A percentile compares a stretch with the other conserved stretches of the same genome.
Conservation (phyloP, 1,140 invertebrate species). For the Penaeus japonicus region DNA sequence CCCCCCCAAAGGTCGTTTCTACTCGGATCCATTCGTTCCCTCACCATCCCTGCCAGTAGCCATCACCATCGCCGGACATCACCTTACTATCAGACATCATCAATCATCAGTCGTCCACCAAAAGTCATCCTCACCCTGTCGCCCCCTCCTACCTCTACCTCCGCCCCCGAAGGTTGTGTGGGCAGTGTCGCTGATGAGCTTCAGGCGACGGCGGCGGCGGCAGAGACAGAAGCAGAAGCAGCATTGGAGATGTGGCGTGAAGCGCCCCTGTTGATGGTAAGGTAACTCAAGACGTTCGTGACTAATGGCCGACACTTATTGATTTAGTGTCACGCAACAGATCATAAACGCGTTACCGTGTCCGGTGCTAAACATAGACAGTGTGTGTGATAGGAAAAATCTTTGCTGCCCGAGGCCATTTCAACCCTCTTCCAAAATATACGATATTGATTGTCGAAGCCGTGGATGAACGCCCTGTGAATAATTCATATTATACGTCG, state of each 20-base stretch:
- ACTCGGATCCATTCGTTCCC: too few species aligned
- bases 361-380: background rate
- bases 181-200: too few species aligned
- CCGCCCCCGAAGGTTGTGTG: background rate
- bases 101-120: too few species aligned
- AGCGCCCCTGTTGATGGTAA: background rate
- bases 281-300: background rate
- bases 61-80: too few species aligned
- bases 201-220: too few species aligned
- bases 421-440: constrained; percentile 14
- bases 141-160: background rate
- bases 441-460: constrained; percentile 40
- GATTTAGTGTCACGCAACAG: constrained; percentile 31
- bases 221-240: too few species aligned
- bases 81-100: too few species aligned
- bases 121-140: too few species aligned
- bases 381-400: constrained; percentile 1
- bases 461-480: constrained; percentile 32
- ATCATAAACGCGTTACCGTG: background rate
- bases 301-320: constrained; percentile 19
- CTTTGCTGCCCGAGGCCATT: background rate
- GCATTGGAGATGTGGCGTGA: background rate
- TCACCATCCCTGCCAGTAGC: too few species aligned
- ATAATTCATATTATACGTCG: constrained; percentile 38
- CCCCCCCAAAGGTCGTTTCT: too few species aligned